phyloP scores from a whole-genome alignment of 2,888 invertebrate species.

The Lithosia quadra region DNA sequence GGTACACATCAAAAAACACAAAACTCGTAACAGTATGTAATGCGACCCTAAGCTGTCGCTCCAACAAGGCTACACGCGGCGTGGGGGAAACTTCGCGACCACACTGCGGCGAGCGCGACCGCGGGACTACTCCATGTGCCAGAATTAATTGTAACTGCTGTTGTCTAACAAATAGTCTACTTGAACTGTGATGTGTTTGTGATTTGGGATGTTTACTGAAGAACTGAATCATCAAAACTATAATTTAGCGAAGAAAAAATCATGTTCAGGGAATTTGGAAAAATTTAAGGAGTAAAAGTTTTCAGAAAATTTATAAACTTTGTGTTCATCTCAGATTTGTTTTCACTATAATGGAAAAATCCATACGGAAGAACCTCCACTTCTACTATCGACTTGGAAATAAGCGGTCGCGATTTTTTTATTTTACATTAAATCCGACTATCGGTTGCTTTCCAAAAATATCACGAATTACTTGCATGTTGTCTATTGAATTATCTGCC shows the following conservation, averaged over 20 bases:
- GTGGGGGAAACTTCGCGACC: constrained; percentile 52
- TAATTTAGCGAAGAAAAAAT: too few relatives aligned
- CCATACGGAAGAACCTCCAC: too few relatives aligned
- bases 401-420: too few relatives aligned
- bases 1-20: constrained; percentile 35
- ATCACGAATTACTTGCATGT: too few relatives aligned
- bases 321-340: not conserved
- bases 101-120: constrained; percentile 35
- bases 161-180: constrained; percentile 20
- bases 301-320: not conserved
- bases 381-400: too few relatives aligned
- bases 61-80: constrained; percentile 17
- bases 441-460: too few relatives aligned
- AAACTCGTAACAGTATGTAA: constrained; percentile 45
- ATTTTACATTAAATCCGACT: too few relatives aligned
- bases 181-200: constrained; percentile 9
- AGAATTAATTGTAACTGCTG: constrained; percentile 34
- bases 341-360: too few relatives aligned
- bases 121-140: constrained; percentile 22
- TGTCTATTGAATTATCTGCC: too few relatives aligned
- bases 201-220: not conserved
- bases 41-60: constrained; percentile 32
- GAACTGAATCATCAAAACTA: not conserved
- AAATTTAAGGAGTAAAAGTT: not conserved
- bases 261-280: not conserved